Conservation (phyloP, 2,888 invertebrate genomes). For the Tetramorium bicarinatum region DNA sequence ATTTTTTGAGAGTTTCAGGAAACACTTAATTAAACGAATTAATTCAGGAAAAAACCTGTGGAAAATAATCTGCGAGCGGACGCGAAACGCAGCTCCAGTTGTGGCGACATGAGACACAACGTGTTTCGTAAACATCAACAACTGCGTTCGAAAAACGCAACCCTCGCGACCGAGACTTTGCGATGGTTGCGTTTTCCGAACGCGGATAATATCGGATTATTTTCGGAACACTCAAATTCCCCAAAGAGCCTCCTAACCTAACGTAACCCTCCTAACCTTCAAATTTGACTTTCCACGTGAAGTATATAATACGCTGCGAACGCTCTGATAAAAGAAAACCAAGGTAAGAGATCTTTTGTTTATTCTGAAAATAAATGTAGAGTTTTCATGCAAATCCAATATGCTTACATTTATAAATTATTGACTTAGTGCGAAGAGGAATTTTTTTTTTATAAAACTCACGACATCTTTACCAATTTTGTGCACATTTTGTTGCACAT, state of each 20-base stretch:
- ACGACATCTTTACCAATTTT: not conserved
- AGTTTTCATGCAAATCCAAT: not conserved
- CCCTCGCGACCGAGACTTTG: not conserved
- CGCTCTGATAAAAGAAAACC: not conserved
- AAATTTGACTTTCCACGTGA: slow-evolving; percentile 2
- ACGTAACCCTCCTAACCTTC: not conserved
- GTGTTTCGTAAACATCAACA: not conserved
- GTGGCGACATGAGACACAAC: not conserved
- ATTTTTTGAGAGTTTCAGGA: slow-evolving; percentile 85
- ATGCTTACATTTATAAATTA: not conserved
- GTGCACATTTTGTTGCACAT: not conserved
- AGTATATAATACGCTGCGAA: not conserved
- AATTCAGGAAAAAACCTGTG: not conserved
- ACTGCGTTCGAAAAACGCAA: not conserved
- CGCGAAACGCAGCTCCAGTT: not conserved
- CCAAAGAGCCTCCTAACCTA: not conserved
- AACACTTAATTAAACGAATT: not conserved
- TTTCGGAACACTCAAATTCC: not conserved
- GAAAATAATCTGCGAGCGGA: not conserved
- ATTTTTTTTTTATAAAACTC: not conserved
- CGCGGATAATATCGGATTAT: no score
- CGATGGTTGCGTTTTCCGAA: no score
- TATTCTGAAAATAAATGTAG: not conserved
- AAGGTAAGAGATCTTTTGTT: not conserved
- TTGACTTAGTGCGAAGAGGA: not conserved